Evolutionary conservation across 2,797 vertebrate genomes (phyloP).

Genomic region (Corythornis leucogaster): DNA sequence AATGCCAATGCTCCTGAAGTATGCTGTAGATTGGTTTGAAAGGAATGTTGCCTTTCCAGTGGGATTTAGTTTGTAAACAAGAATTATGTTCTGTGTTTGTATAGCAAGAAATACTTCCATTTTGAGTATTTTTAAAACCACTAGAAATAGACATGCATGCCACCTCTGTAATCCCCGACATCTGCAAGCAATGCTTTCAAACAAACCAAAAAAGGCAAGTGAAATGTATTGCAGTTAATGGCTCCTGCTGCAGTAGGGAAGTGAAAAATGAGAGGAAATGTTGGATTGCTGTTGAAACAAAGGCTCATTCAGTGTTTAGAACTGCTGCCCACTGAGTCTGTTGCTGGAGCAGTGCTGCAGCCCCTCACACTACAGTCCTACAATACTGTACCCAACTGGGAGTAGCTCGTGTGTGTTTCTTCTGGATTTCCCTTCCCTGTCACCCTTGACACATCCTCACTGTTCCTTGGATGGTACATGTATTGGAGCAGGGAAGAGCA

Average conservation of each 20-base stretch:
- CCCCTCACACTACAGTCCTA: background rate
- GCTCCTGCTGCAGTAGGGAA: background rate
- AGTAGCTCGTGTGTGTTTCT: background rate
- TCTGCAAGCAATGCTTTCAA: background rate
- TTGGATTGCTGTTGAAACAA: background rate
- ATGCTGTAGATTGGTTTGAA: background rate
- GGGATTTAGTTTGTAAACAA: background rate
- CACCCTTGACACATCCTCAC: fast-evolving
- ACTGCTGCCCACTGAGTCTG: background rate
- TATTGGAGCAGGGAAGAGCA: background rate
- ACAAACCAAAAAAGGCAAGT: background rate
- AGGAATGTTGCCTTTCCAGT: background rate
- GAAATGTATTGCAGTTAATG: background rate
- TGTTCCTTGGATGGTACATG: background rate
- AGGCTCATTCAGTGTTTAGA: background rate
- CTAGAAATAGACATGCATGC: background rate
- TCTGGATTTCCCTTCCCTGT: fast-evolving
- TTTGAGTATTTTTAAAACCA: background rate
- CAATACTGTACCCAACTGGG: background rate
- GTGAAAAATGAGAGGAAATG: background rate
- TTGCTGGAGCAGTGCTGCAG: background rate
- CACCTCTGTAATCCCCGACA: background rate
- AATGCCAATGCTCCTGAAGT: background rate
- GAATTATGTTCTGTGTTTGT: background rate
- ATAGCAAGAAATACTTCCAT: background rate